phyloP scores from a whole-genome alignment of 2,113 vertebrate genomes.

The Tetrax tetrax region DNA sequence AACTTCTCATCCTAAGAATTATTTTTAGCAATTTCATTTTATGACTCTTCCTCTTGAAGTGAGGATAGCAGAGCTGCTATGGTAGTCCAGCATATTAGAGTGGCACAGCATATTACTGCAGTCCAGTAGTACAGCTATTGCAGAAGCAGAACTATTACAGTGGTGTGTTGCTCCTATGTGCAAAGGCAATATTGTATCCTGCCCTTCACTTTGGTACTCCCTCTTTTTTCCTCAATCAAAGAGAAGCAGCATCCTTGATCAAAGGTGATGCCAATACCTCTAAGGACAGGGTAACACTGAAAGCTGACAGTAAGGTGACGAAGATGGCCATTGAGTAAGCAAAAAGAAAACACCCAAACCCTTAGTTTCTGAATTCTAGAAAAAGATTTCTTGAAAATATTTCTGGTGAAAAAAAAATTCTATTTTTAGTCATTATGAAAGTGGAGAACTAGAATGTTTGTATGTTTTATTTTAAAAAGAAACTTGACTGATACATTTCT shows the following conservation, averaged over 20 bases:
- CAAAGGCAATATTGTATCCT: background rate
- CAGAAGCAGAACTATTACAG: background rate
- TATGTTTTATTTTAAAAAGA: background rate
- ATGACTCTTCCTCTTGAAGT: constrained; percentile 46
- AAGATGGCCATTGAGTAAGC: background rate
- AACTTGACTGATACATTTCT: background rate
- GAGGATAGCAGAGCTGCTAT: background rate
- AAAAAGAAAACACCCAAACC: background rate
- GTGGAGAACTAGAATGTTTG: background rate
- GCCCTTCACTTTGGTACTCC: background rate
- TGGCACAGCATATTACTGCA: background rate
- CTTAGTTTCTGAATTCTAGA: background rate
- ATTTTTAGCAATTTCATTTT: constrained; percentile 57
- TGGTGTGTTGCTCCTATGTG: background rate
- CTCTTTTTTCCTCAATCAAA: background rate
- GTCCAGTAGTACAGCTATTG: background rate
- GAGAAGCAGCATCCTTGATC: background rate
- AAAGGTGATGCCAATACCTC: background rate
- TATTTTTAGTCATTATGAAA: background rate
- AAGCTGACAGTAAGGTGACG: background rate
- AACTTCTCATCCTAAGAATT: constrained; percentile 35
- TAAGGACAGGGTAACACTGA: background rate
- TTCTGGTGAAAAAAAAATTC: accelerated
- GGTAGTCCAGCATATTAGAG: constrained; percentile 21
- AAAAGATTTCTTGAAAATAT: background rate